A percentile compares a stretch with the other conserved stretches of the same genome.
These are phyloP conservation scores for Lytechinus variegatus DNA, from an alignment of 35 echinoderm and acorn worm genomes.

Conservation along the genomic window DNA sequence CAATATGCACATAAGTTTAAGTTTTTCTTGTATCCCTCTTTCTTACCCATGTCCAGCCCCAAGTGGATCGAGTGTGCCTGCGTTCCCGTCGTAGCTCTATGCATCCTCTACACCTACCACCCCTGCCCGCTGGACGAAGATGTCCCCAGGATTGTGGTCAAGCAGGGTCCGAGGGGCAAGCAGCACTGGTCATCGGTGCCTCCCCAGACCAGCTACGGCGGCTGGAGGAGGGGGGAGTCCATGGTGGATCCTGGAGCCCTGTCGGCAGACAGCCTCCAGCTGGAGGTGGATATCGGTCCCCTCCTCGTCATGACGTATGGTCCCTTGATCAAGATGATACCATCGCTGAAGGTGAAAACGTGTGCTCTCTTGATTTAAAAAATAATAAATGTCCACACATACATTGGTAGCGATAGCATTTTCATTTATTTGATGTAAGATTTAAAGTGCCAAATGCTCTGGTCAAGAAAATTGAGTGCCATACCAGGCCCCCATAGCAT, in stretches of 20 bases:
- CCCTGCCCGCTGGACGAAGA: conserved; percentile 83
- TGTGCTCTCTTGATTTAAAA: too few relatives aligned
- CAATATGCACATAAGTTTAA: too few relatives aligned
- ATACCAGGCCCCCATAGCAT: too few relatives aligned
- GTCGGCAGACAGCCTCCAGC: conserved; percentile 71
- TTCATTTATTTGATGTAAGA: too few relatives aligned
- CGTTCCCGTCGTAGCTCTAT: conserved; percentile 76
- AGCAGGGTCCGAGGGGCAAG: conserved; percentile 47
- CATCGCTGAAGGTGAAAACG: conserved; percentile 79
- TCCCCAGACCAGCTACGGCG: conserved; percentile 63
- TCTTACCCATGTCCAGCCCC: background rate
- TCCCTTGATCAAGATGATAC: conserved; percentile 62
- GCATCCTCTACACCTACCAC: conserved; percentile 82
- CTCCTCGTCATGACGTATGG: conserved; percentile 83
- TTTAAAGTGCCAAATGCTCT: too few relatives aligned
- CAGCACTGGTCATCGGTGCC: conserved; percentile 48
- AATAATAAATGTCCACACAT: too few relatives aligned
- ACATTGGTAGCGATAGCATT: too few relatives aligned
- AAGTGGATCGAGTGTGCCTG: conserved; percentile 89
- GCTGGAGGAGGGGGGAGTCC: conserved; percentile 59
- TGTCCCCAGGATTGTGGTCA: conserved; percentile 68
- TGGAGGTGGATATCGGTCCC: conserved; percentile 92
- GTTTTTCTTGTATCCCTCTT: background rate
- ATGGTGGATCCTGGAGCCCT: conserved; percentile 63
- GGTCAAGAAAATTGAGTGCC: too few relatives aligned